A percentile compares a stretch with the other conserved stretches of the same genome.
These are phyloP conservation scores for Bettongia penicillata DNA, from an alignment of 2,113 vertebrate species.

Conservation along the genomic window DNA sequence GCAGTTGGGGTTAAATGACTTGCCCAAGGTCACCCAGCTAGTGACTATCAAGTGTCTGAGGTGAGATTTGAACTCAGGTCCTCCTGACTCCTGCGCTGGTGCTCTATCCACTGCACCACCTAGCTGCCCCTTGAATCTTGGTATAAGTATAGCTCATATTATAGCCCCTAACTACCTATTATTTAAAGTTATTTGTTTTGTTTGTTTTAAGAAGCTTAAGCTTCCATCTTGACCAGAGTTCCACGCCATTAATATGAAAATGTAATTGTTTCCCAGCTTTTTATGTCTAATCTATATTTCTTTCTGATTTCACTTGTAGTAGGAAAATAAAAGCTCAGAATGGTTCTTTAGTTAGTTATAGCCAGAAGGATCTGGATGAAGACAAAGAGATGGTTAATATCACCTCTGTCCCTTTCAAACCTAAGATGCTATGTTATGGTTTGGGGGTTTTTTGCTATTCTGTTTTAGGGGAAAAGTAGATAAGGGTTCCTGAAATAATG, in stretches of 20 bases:
- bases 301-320: not conserved
- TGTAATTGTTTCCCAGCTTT: not conserved
- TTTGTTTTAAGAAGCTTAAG: not conserved
- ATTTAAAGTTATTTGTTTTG: not conserved
- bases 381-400: not conserved
- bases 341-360: not conserved
- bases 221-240: not conserved
- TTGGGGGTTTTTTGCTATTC: not conserved
- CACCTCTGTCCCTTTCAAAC: not conserved
- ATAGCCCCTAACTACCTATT: not conserved
- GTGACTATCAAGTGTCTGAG: too few species aligned
- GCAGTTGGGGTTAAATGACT: too few species aligned
- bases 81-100: too few species aligned
- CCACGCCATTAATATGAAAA: not conserved
- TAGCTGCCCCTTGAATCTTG: too few species aligned
- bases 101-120: too few species aligned
- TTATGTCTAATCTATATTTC: not conserved
- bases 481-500: not conserved
- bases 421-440: not conserved
- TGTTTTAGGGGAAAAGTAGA: not conserved
- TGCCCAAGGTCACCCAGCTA: too few species aligned
- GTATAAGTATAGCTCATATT: not conserved
- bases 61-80: too few species aligned
- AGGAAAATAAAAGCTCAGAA: not conserved
- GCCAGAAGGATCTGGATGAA: too few species aligned